Conservation (phyloP, 2,888 invertebrate species). For the Noctua janthe region DNA sequence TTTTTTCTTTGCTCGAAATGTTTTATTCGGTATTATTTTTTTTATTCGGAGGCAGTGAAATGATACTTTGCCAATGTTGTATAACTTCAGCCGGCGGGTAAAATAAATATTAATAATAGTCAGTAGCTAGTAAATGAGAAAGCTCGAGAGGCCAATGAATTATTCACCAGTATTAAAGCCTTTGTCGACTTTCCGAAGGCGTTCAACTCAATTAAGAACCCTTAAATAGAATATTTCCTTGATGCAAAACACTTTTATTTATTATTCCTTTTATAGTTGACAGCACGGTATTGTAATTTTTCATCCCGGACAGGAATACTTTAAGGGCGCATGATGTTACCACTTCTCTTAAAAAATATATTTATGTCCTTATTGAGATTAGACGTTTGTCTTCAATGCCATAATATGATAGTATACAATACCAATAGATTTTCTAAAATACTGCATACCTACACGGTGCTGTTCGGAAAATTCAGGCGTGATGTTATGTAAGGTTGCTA, state of each 20-base stretch:
- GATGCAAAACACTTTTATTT: not conserved
- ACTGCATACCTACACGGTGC: not conserved
- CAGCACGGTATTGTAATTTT: not conserved
- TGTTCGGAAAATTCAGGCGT: not conserved
- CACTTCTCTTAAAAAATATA: not conserved
- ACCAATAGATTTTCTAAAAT: not conserved
- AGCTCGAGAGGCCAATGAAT: constrained; percentile 29
- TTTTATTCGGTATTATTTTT: not conserved
- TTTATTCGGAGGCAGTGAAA: constrained; percentile 2
- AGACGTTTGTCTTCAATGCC: not conserved
- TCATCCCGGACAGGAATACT: not conserved
- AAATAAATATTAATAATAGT: constrained; percentile 15
- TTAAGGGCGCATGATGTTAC: constrained; percentile 19
- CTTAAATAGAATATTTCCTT: not conserved
- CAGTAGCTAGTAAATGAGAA: constrained; percentile 23
- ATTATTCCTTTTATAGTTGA: no score
- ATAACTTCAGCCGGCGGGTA: not conserved
- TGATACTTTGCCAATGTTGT: constrained; percentile 9
- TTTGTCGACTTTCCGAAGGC: constrained; percentile 18
- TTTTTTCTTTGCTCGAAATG: constrained; percentile 1
- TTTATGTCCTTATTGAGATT: not conserved
- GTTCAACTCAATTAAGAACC: constrained; percentile 11
- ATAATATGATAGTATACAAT: not conserved
- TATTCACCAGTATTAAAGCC: not conserved
- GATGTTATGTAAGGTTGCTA: not conserved